A percentile compares a stretch with the other conserved stretches of the same genome.
These are phyloP conservation scores for Sycophaga agraensis DNA, from an alignment of 1,140 invertebrate genomes.

Conservation along the genomic window DNA sequence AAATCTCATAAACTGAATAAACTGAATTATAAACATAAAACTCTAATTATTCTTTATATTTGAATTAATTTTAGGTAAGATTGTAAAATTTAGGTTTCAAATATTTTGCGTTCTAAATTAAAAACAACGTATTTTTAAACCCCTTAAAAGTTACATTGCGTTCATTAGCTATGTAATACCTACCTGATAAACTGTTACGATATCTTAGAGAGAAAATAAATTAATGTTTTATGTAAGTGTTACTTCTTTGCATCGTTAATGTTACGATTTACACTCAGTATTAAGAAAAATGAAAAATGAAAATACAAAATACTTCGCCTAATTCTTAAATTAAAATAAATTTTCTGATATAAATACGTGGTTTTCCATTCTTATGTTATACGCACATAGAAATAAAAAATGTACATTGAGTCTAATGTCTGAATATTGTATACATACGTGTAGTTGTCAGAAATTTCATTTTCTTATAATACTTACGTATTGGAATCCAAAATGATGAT, in stretches of 20 bases:
- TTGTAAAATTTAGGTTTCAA: too few relatives aligned
- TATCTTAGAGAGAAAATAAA: neutral
- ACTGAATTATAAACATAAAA: too few relatives aligned
- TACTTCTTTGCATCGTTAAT: constrained; percentile 1
- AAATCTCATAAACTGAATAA: too few relatives aligned
- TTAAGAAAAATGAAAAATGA: constrained; percentile 7
- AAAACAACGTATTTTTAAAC: too few relatives aligned
- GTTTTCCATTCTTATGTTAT: neutral
- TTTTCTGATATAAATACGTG: neutral
- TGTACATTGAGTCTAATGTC: neutral
- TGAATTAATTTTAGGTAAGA: too few relatives aligned
- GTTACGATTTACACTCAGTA: constrained; percentile 1
- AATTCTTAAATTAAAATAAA: neutral
- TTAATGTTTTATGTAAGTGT: neutral
- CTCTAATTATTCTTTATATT: too few relatives aligned
- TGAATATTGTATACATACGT: constrained; percentile 2
- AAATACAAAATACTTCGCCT: neutral
- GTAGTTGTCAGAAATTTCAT: neutral
- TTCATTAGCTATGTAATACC: too few relatives aligned
- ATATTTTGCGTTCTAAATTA: too few relatives aligned
- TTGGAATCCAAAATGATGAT: too few relatives aligned
- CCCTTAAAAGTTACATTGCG: too few relatives aligned
- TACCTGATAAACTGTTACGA: neutral
- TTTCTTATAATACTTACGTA: too few relatives aligned
- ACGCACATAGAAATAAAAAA: neutral